phyloP scores from a whole-genome alignment of 2,888 invertebrate genomes.

The Coenonympha arcania region DNA sequence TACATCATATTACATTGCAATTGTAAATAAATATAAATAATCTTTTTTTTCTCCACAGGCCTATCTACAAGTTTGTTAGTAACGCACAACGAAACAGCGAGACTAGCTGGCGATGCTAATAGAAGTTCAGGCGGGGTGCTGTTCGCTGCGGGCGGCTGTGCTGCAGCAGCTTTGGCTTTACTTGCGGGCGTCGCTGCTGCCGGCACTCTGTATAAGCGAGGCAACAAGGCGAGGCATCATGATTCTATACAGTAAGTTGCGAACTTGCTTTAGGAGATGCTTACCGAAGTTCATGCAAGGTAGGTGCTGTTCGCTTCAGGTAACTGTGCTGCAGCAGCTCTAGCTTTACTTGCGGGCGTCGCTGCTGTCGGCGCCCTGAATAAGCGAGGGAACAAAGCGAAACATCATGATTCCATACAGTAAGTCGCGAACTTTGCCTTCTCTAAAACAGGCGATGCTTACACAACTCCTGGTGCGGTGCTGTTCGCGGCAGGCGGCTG shows the following conservation, averaged over 20 bases:
- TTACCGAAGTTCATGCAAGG: no score
- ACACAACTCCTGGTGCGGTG: conserved; percentile 78
- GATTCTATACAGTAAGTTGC: conserved; percentile 77
- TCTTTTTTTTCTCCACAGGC: conserved; percentile 34
- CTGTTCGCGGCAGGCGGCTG: conserved; percentile 87
- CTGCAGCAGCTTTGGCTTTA: conserved; percentile 79
- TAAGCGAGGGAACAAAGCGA: no score
- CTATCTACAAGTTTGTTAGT: conserved; percentile 69
- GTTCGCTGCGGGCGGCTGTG: conserved; percentile 87
- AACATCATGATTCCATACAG: no score
- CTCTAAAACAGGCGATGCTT: conserved; percentile 79
- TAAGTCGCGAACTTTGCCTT: no score
- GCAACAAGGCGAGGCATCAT: conserved; percentile 78
- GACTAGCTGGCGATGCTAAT: conserved; percentile 78
- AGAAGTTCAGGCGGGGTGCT: conserved; percentile 79
- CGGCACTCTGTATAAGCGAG: conserved; percentile 78
- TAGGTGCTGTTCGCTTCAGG: no score
- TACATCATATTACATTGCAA: no score
- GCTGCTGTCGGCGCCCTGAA: no score
- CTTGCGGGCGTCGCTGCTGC: conserved; percentile 80
- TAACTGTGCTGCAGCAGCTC: no score
- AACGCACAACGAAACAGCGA: conserved; percentile 81
- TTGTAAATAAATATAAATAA: no score
- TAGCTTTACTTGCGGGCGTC: no score
- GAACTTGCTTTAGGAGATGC: no score